Evolutionary conservation across 2,888 invertebrate species (phyloP).

Genomic region (Automeris io): DNA sequence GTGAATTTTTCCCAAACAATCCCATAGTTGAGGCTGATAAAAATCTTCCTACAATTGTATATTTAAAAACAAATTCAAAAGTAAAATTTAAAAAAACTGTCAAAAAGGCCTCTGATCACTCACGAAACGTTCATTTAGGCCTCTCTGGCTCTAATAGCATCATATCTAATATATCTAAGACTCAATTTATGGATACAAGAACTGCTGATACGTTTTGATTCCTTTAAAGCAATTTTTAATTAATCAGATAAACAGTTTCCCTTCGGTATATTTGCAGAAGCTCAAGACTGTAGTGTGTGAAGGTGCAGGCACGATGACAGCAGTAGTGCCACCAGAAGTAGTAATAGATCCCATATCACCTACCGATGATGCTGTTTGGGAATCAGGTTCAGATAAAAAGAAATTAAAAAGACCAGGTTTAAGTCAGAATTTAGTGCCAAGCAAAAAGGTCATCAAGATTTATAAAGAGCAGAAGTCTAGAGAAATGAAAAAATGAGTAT

Average conservation of each 20-base stretch:
- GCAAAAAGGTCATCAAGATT: constrained; percentile 90
- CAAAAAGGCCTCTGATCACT: no score
- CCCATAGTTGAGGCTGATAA: no score
- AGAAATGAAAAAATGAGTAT: constrained; percentile 28
- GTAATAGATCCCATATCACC: constrained; percentile 32
- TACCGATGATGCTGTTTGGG: constrained; percentile 65
- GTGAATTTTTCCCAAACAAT: no score
- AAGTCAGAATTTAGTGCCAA: constrained; percentile 84
- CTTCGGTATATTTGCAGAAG: constrained; percentile 42
- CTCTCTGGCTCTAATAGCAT: no score
- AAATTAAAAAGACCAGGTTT: constrained; percentile 88
- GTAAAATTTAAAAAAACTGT: no score
- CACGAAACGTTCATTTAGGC: no score
- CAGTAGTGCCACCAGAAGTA: constrained; percentile 45
- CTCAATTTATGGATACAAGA: no score
- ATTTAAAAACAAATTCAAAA: no score
- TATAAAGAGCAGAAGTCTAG: constrained; percentile 81
- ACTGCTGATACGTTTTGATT: no score
- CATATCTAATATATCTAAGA: no score
- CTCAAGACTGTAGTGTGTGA: constrained; percentile 61
- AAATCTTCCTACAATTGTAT: no score
- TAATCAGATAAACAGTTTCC: background rate
- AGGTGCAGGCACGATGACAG: constrained; percentile 52
- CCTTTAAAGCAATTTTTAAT: no score
- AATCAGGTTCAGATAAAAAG: constrained; percentile 68